These are phyloP conservation scores for Barnardius zonarius DNA, from an alignment of 2,113 vertebrate genomes.

Conservation along the genomic window DNA sequence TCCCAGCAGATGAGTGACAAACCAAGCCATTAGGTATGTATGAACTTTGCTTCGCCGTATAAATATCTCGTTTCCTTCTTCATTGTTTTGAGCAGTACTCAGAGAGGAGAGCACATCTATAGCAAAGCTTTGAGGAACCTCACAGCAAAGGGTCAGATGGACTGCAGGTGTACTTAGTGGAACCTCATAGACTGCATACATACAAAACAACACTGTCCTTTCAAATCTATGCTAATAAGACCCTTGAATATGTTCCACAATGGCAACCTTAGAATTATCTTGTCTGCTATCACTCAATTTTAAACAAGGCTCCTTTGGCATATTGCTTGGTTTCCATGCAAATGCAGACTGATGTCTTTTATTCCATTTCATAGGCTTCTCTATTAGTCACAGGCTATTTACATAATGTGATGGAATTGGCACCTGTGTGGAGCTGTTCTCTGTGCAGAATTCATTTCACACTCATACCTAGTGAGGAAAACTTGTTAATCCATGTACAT, in stretches of 20 bases:
- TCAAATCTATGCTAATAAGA: slow-evolving; percentile 30
- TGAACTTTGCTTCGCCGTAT: not conserved
- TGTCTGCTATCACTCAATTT: slow-evolving; percentile 47
- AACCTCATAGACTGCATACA: not conserved
- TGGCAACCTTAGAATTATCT: slow-evolving; percentile 56
- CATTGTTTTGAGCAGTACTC: not conserved
- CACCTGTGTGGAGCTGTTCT: slow-evolving; percentile 5
- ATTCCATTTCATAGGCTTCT: slow-evolving; percentile 16
- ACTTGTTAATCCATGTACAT: not conserved
- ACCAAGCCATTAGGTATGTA: not conserved
- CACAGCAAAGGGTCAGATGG: not conserved
- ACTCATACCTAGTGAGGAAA: not conserved
- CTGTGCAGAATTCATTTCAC: slow-evolving; percentile 10
- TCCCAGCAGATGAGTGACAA: not conserved
- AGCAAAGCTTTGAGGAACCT: not conserved
- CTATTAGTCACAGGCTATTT: slow-evolving; percentile 56
- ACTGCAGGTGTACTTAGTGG: not conserved
- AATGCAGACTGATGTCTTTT: slow-evolving; percentile 33
- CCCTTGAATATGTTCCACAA: slow-evolving; percentile 1
- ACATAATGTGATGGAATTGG: slow-evolving; percentile 55
- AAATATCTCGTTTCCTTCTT: not conserved
- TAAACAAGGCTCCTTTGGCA: slow-evolving; percentile 14
- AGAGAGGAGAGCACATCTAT: not conserved
- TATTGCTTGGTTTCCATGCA: slow-evolving; percentile 7
- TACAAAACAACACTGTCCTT: not conserved